These are phyloP conservation scores for Drosophila ustulata DNA, from an alignment of 2,888 invertebrate species.

Conservation along the genomic window DNA sequence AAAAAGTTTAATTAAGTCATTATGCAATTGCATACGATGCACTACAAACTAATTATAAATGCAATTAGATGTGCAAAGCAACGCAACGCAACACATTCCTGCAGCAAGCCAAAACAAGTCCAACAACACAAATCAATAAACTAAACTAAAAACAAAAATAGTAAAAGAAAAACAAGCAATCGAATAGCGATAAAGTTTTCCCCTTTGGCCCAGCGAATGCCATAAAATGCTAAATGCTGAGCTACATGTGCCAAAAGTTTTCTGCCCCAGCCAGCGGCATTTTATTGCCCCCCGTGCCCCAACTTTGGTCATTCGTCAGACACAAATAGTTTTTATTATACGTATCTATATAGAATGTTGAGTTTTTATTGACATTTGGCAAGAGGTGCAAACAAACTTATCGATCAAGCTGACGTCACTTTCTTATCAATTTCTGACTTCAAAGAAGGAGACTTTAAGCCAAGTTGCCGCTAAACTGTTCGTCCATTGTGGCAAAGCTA, in stretches of 20 bases:
- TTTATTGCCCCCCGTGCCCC: conserved; percentile 29
- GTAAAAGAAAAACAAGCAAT: conserved; percentile 19
- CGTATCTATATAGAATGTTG: conserved; percentile 6
- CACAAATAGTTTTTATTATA: conserved; percentile 33
- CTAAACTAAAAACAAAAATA: neutral
- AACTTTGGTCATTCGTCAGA: conserved; percentile 11
- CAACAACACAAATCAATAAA: conserved; percentile 39
- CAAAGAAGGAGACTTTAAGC: conserved; percentile 13
- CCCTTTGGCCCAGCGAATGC: conserved; percentile 16
- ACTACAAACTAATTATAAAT: conserved; percentile 73
- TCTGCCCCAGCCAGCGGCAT: conserved; percentile 4
- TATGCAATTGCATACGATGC: conserved; percentile 66
- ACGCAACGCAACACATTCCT: neutral
- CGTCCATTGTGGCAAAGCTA: conserved; percentile 36
- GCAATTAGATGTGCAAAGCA: conserved; percentile 49
- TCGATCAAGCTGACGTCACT: conserved; percentile 1
- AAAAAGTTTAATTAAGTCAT: conserved; percentile 76
- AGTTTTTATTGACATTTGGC: conserved; percentile 32
- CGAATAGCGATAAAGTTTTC: conserved; percentile 36
- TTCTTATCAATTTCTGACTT: conserved; percentile 6
- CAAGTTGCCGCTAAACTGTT: conserved; percentile 39
- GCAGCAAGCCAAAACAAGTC: neutral
- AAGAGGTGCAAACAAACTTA: conserved; percentile 41
- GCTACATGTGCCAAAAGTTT: conserved; percentile 31
- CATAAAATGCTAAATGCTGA: conserved; percentile 55